Conservation (phyloP, 2,113 vertebrate genomes). For the Calidris pygmaea region DNA sequence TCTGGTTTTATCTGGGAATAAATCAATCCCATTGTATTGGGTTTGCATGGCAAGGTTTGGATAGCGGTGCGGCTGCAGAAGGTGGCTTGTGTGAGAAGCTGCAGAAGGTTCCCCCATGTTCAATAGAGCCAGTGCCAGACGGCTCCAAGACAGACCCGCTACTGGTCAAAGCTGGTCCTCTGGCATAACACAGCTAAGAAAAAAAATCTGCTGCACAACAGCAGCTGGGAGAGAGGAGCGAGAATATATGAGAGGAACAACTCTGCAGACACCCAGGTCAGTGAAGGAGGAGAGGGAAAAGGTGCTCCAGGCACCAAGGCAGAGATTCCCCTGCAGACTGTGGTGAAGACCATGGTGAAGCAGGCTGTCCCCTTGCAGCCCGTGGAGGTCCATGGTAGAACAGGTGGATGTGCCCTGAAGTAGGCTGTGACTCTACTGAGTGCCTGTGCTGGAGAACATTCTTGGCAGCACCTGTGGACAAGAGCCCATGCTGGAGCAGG, state of each 20-base stretch:
- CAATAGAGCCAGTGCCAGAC: fast-evolving
- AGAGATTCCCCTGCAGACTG: neutral
- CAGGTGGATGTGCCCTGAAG: neutral
- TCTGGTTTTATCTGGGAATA: neutral
- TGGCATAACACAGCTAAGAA: neutral
- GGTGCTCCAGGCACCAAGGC: neutral
- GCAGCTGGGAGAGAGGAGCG: neutral
- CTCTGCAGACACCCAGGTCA: neutral
- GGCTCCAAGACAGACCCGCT: fast-evolving
- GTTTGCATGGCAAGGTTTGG: neutral
- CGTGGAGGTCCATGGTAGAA: neutral
- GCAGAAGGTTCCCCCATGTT: neutral
- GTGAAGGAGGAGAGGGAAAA: neutral
- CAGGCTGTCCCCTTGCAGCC: neutral
- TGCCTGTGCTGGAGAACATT: neutral
- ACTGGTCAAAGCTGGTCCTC: neutral
- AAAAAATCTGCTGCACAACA: neutral
- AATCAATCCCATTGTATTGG: neutral
- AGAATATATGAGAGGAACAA: neutral
- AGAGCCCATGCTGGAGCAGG: neutral
- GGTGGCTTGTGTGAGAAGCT: neutral
- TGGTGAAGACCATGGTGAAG: neutral
- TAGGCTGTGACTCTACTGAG: too few relatives aligned
- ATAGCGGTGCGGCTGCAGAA: fast-evolving
- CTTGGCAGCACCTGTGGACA: neutral